Conservation (phyloP, 53 echinoderm and acorn worm genomes). For the Stichopus horrens region DNA sequence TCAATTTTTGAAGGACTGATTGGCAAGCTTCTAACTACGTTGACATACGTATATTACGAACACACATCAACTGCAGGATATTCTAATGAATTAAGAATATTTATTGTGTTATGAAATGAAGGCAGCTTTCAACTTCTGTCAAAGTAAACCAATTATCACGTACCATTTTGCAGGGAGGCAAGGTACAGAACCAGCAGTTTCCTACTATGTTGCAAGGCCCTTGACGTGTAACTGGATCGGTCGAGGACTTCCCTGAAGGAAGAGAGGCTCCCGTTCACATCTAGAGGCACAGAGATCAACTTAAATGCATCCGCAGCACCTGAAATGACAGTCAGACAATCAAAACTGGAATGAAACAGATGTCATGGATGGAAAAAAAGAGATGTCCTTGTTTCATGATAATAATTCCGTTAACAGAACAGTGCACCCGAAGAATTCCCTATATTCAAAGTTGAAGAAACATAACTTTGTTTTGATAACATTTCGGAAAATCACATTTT, state of each 20-base stretch:
- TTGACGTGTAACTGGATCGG: constrained; percentile 90
- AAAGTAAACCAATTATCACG: background rate
- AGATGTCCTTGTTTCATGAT: background rate
- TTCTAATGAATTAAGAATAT: too few relatives aligned
- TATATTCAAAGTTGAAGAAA: too few relatives aligned
- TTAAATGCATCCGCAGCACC: constrained; percentile 87
- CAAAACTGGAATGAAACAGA: too few relatives aligned
- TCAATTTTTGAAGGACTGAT: too few relatives aligned
- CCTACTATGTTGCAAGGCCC: constrained; percentile 92
- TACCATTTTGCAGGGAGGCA: constrained; percentile 90
- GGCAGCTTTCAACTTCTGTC: too few relatives aligned
- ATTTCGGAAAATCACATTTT: too few relatives aligned
- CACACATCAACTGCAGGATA: too few relatives aligned
- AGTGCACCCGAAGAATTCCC: too few relatives aligned
- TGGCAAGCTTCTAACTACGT: too few relatives aligned
- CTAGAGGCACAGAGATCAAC: constrained; percentile 80
- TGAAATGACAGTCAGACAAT: constrained; percentile 2
- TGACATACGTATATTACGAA: too few relatives aligned
- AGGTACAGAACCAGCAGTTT: constrained; percentile 88
- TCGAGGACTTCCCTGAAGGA: constrained; percentile 78
- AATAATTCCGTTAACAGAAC: background rate
- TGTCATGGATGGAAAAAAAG: background rate
- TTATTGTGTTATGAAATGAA: too few relatives aligned
- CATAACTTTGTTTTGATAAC: too few relatives aligned
- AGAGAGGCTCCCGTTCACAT: constrained; percentile 71